Conservation (phyloP, 2,113 vertebrate species). For the Panthera uncia region DNA sequence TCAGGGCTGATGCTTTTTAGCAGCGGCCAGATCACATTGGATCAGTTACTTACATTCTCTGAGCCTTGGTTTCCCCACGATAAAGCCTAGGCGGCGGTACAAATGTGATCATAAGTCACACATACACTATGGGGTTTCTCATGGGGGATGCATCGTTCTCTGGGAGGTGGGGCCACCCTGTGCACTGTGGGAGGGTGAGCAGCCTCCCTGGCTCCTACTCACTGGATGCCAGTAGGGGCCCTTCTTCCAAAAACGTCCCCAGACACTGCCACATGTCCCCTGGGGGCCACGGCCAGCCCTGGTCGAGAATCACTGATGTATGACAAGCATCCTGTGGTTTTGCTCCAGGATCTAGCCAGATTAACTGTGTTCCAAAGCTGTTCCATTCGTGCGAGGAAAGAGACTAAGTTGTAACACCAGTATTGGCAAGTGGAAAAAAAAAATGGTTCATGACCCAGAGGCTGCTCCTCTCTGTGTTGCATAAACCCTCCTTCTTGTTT, state of each 20-base stretch:
- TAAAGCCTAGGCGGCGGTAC: not conserved
- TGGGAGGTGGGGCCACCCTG: not conserved
- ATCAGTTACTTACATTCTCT: not conserved
- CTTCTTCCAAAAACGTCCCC: not conserved
- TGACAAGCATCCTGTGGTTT: not conserved
- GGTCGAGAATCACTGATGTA: not conserved
- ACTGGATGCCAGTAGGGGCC: not conserved
- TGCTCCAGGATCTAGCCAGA: slow-evolving; percentile 12
- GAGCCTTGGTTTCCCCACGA: not conserved
- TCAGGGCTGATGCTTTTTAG: not conserved
- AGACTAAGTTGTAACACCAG: slow-evolving; percentile 25
- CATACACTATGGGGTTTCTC: not conserved
- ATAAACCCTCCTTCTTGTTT: slow-evolving; percentile 19
- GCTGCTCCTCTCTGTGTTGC: slow-evolving; percentile 11
- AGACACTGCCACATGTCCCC: not conserved
- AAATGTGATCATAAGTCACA: not conserved
- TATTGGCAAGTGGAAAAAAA: not conserved
- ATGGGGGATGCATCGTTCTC: not conserved
- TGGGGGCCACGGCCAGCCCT: not conserved
- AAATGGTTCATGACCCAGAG: not conserved
- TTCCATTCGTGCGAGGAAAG: slow-evolving; percentile 5
- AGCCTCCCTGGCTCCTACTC: not conserved
- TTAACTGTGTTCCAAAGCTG: not conserved
- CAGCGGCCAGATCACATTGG: not conserved
- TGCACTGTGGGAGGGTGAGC: not conserved